Base-by-base conservation (phyloP, 2,797 vertebrate species). In the Chelon auratus region DNA sequence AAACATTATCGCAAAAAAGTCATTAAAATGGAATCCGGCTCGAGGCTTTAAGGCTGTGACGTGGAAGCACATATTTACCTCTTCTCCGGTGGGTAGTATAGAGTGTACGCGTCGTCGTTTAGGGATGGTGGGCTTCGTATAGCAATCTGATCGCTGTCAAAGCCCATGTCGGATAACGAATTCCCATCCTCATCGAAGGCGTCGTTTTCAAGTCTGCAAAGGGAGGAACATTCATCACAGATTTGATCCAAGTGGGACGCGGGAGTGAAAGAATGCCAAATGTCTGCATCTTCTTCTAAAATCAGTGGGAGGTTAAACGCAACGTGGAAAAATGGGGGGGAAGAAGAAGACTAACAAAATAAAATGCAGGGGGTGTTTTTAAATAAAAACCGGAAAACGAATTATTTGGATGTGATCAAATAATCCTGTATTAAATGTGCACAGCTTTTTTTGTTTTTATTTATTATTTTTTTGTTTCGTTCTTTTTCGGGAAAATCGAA, bases 101-200 rank as follows among this genome's bases (percentile, higher is more conserved):
- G 91, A 5, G 95, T 93, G 89, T 95, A 97, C 68, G 95, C 87
- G 82, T 96, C 96, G 83, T 96, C 95, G 83, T 94, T 93, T 74
- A 96, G 61, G 76, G 96, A 95, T 77, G 96, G 92, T 18, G 96
- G 95, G 92, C 95, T 97, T 83, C 95, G 95, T 79, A 95, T 93
- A 61, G 95, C 93, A 30, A 97, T 94, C 67, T 95, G 95, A 64
- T 97, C 96, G 33, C 91, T 89, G 66, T 96, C 96, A 24, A 97
- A 97, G 53, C 94, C 94, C 91, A 97, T 95, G 89, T 97, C 96
- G 61, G 92, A 94, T 88, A 97, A 93, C 17, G 94, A 94, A 87
- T 96, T 96, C 52, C 96, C 97, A 62, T 97, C 96, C 76, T 97
- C 95, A 72, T 97, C 96, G 85, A 97, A 99, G 68, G 94, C 95